Base-by-base conservation (phyloP, 2,113 vertebrate genomes). In the Reinhardtius hippoglossoides region DNA sequence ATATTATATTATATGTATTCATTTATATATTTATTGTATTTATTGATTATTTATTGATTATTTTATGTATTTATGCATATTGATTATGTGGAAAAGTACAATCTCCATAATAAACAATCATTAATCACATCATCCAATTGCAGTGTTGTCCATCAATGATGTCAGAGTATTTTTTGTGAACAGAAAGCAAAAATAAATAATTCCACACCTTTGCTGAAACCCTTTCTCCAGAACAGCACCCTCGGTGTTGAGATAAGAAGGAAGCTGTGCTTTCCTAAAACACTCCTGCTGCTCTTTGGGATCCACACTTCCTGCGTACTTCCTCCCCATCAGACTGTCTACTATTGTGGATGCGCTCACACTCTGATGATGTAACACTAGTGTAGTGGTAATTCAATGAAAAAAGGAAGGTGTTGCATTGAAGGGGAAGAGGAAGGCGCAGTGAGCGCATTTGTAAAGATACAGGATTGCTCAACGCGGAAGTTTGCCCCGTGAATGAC, bases 221-320 rank as follows among this genome's bases (percentile, higher is more conserved):
- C 67, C 31, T 90, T 88, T 89, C 87, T 84, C 80, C 79, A 81
- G 84, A 80, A 78, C 48, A 75, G 44, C 26, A 70, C 16, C 13
- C 10, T 14, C 50, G 15, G 14, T 60, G 65, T 48, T 48, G 66
- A 54, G 12, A 48, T 3, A 40, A 93, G 76, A 65, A 88, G 92
- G 94, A 94, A 94, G 89, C 56, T 92, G 94, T 95, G 89, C 87
- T 94, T 94, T 94, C 92, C 93, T 88, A 54, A 93, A 94, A 94
- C 60, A 90, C 82, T 92, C 83, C 87, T 88, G 63, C 71, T 61
- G 52, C 62, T 68, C 24, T 85, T 40, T 6, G 63, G 50, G 68
- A 84, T 14, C 31, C 68, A 71, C 55, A 80, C 81, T 91, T 92
- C 86, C 90, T 82, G 69, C 73, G 57, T 59, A 76, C 72, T 78